Conservation (phyloP, 2,797 vertebrate species). For the Mycteria americana region DNA sequence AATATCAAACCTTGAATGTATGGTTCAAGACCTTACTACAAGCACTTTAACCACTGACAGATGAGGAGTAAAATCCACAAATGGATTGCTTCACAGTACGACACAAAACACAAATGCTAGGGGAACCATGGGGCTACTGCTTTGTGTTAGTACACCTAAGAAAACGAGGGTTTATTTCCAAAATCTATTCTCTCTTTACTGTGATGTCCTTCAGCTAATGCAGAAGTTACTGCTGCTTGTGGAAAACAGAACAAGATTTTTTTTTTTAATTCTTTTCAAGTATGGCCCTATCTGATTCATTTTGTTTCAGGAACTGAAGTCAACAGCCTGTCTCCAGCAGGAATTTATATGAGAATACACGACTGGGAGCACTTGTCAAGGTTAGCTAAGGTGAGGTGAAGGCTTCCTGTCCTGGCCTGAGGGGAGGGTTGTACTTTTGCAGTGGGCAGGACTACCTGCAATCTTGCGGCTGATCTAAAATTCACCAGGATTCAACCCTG, state of each 20-base stretch:
- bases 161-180: background rate
- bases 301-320: background rate
- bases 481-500: background rate
- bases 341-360: background rate
- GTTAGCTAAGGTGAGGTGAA: background rate
- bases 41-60: background rate
- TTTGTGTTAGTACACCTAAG: background rate
- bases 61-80: background rate
- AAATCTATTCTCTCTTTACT: background rate
- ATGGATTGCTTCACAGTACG: background rate
- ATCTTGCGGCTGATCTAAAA: background rate
- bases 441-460: background rate
- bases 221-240: background rate
- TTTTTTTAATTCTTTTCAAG: background rate
- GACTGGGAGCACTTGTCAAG: background rate
- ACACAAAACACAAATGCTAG: background rate
- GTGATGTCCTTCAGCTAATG: background rate
- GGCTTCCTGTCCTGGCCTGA: background rate
- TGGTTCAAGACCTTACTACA: background rate
- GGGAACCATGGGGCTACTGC: background rate
- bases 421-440: background rate
- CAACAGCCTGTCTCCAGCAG: background rate
- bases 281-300: background rate
- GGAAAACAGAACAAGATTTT: background rate
- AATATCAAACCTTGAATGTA: background rate